These are phyloP conservation scores for Bos indicus DNA, from an alignment of 2,113 vertebrate species.

Conservation along the genomic window DNA sequence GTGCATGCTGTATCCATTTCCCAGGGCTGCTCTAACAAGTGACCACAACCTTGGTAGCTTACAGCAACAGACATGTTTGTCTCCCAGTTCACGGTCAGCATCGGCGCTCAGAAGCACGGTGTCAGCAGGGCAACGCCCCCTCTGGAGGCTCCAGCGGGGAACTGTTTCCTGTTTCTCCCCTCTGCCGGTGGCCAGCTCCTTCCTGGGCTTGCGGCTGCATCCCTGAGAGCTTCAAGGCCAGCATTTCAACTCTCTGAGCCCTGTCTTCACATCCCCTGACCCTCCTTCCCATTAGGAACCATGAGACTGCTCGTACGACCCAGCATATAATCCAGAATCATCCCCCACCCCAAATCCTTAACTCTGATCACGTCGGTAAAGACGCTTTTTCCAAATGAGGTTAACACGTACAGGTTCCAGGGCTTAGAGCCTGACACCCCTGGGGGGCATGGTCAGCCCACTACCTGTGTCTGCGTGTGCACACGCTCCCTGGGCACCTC, in stretches of 20 bases:
- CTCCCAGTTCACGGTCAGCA: not conserved
- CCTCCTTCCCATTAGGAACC: not conserved
- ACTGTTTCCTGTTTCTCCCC: too few species aligned
- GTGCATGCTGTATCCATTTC: accelerated
- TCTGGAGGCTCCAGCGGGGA: not conserved
- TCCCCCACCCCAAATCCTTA: not conserved
- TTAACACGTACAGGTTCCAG: not conserved
- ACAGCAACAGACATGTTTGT: not conserved
- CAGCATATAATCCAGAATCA: not conserved
- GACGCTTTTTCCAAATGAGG: not conserved
- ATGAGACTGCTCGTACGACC: not conserved
- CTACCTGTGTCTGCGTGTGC: accelerated
- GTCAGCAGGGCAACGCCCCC: too few species aligned
- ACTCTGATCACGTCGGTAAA: not conserved
- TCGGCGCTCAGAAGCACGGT: not conserved
- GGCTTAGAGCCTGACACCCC: not conserved
- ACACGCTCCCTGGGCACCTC: not conserved
- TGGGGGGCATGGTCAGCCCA: not conserved
- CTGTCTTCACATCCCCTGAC: not conserved
- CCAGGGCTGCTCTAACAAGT: not conserved
- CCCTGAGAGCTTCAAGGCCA: not conserved
- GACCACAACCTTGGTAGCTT: not conserved
- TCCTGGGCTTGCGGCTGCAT: not conserved
- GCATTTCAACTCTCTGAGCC: not conserved
- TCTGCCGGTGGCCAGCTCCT: not conserved